Evolutionary conservation across 2,113 vertebrate genomes (phyloP).

Genomic region (Mustela nigripes): DNA sequence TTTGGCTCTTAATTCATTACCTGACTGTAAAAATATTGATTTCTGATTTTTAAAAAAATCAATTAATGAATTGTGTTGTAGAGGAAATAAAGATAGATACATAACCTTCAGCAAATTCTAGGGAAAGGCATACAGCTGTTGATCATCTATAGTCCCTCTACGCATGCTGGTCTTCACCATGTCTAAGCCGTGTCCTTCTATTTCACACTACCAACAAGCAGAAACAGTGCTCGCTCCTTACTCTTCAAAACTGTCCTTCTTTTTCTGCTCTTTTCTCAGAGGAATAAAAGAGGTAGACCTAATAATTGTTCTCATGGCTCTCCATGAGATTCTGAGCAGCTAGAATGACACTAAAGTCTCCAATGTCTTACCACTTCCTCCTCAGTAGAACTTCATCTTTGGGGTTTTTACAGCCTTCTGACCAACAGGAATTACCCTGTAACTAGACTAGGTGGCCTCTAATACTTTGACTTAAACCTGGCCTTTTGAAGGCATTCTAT

Average conservation of each 20-base stretch:
- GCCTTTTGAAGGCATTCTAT: background rate
- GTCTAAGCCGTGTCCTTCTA: fast-evolving
- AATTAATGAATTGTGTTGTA: background rate
- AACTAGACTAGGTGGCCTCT: background rate
- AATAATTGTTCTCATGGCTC: background rate
- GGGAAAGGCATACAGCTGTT: background rate
- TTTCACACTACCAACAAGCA: background rate
- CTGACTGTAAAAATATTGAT: background rate
- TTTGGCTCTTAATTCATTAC: background rate
- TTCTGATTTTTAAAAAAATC: background rate
- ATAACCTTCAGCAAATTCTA: background rate
- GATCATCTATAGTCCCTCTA: background rate
- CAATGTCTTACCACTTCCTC: background rate
- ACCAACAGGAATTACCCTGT: background rate
- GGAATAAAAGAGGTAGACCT: background rate
- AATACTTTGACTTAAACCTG: background rate
- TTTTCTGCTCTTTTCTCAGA: background rate
- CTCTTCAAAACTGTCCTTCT: background rate
- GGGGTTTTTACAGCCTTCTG: background rate
- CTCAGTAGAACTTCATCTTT: background rate
- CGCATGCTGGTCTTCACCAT: background rate
- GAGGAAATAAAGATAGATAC: background rate
- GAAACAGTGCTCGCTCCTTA: background rate
- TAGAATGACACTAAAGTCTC: background rate
- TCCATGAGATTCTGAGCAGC: background rate